phyloP scores from a whole-genome alignment of 1,140 invertebrate species.

The Dufourea novaeangliae region DNA sequence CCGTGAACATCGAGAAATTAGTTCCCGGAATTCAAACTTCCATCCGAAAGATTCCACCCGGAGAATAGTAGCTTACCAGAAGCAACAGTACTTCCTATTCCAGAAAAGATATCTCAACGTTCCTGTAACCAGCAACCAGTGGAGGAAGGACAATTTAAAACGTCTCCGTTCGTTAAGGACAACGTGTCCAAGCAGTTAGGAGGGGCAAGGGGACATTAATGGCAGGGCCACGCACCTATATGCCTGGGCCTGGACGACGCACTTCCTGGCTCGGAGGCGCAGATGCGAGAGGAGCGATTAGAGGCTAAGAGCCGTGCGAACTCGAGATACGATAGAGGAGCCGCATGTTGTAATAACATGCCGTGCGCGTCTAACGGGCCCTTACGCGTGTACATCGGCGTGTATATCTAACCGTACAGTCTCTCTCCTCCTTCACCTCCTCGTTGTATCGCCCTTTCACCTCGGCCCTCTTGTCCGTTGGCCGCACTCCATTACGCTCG shows the following conservation, averaged over 20 bases:
- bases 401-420: constrained; percentile 46
- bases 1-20: not conserved
- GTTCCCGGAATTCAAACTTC: not conserved
- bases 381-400: constrained; percentile 46
- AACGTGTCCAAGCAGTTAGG: not conserved
- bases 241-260: not conserved
- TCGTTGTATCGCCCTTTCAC: constrained; percentile 45
- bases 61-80: not conserved
- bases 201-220: not conserved
- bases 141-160: not conserved
- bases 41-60: not conserved
- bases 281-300: constrained; percentile 56
- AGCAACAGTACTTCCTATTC: not conserved
- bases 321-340: constrained; percentile 53
- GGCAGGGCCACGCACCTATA: not conserved
- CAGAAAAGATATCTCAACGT: not conserved
- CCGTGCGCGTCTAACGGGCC: constrained; percentile 48
- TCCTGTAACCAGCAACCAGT: not conserved
- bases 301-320: constrained; percentile 57
- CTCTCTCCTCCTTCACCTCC: no score
- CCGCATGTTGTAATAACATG: constrained; percentile 66
- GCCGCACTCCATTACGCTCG: constrained; percentile 60
- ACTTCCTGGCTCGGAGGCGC: constrained; percentile 17
- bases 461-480: constrained; percentile 19
- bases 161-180: not conserved